Base-by-base conservation (phyloP, 2,797 vertebrate species). In the Hippoglossus hippoglossus region DNA sequence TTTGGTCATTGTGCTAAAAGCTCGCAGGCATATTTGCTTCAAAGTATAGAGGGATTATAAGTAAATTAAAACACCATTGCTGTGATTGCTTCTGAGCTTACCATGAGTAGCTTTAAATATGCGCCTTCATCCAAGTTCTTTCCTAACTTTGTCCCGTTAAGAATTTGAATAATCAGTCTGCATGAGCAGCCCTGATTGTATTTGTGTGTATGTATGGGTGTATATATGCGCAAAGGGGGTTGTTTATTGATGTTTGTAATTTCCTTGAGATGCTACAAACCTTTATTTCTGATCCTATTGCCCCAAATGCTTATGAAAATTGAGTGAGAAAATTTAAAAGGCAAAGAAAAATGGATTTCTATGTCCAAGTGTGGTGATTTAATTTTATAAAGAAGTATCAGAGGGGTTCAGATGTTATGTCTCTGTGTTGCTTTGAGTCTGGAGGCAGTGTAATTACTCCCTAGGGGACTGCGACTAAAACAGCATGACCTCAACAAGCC, bases 1-100 rank as follows among this genome's bases (percentile, higher is more conserved):
- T 77, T 71, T 60, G 67, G 81, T 84, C 65, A 84, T 88, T 86
- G 81, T 84, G 44, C 49, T 53, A 57, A 82, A 84, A 71, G 12
- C 75, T 72, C 61, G 21, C 44, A 53, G 76, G 71, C 62, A 54
- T 69, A 63, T 86, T 81, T 85, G 53, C 78, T 63, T 84, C 63
- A 82, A 57, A 79, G 69, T 49, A 31, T 47, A 25, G 24, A 59
- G 26, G 71, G 74, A 79, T 85, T 84, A 81, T 75, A 54, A 50
- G 58, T 24, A 68, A 81, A 84, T 87, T 68, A 88, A 82, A 59
- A 61, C 73, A 63, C 63, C 47, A 53, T 53, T 71, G 51, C 75
- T 79, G 54, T 78, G 71, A 76, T 83, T 1, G 3, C 69, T 50
- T 73, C 66, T 67, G 55, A 64, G 75, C 57, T 76, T 39, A 59